phyloP scores from a whole-genome alignment of 2,888 invertebrate species.

The Cabera pusaria region DNA sequence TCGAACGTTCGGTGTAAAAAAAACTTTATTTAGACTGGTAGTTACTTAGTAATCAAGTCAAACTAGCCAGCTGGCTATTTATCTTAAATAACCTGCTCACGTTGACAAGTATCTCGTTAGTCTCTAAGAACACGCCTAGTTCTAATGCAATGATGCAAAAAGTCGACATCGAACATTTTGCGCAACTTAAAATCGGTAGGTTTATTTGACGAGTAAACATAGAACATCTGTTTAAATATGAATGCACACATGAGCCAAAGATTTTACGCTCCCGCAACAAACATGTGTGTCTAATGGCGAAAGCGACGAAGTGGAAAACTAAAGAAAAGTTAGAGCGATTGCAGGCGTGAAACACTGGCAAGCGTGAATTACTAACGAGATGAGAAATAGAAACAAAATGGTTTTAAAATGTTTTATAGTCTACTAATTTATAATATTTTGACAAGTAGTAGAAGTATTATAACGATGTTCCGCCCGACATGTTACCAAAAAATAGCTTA shows the following conservation, averaged over 20 bases:
- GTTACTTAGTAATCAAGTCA: conserved; percentile 14
- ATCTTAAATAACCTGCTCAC: conserved; percentile 22
- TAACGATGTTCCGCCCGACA: too few relatives aligned
- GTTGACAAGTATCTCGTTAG: conserved; percentile 18
- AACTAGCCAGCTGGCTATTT: conserved; percentile 19
- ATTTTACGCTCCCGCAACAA: conserved; percentile 46
- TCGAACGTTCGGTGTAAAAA: conserved; percentile 2
- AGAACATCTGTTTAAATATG: conserved; percentile 57
- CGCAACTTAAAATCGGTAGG: conserved; percentile 54
- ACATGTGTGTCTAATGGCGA: conserved; percentile 44
- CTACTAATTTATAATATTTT: too few relatives aligned
- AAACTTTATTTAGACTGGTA: conserved; percentile 1
- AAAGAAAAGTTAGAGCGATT: conserved; percentile 19
- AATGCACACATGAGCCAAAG: conserved; percentile 47
- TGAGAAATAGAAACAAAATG: too few relatives aligned
- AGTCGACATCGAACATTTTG: conserved; percentile 42
- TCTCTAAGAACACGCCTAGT: conserved; percentile 25
- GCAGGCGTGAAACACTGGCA: conserved; percentile 8
- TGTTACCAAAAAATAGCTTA: too few relatives aligned
- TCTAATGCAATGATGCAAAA: conserved; percentile 39
- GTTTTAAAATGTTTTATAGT: too few relatives aligned
- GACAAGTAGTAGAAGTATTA: too few relatives aligned
- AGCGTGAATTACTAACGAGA: too few relatives aligned
- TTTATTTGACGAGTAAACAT: conserved; percentile 58
- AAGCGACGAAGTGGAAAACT: conserved; percentile 40